phyloP scores from a whole-genome alignment of 2,888 invertebrate species.

The Herminia tarsipennalis region DNA sequence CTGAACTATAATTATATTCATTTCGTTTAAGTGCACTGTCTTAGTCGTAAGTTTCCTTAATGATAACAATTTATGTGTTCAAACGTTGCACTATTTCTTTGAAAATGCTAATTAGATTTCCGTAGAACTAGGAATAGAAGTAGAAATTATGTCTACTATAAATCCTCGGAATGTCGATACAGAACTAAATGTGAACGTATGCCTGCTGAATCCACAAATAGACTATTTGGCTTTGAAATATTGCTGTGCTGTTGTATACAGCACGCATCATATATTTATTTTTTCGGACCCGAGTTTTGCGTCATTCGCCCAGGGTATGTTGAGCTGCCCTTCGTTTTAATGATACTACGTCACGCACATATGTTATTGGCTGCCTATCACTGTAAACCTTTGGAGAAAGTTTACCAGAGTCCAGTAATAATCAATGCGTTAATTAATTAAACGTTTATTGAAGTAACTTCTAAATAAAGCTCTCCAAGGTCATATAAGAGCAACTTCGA shows the following conservation, averaged over 20 bases:
- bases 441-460: slow-evolving; percentile 33
- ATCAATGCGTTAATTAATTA: slow-evolving; percentile 22
- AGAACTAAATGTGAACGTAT: too few species aligned
- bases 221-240: too few species aligned
- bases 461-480: slow-evolving; percentile 23
- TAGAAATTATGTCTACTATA: too few species aligned
- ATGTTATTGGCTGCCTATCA: slow-evolving; percentile 16
- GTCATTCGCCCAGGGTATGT: slow-evolving; percentile 53
- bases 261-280: slow-evolving; percentile 16
- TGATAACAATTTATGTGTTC: too few species aligned
- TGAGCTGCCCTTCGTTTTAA: slow-evolving; percentile 58
- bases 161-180: too few species aligned
- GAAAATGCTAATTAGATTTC: too few species aligned
- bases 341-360: slow-evolving; percentile 55
- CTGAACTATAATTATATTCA: too few species aligned
- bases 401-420: slow-evolving; percentile 35
- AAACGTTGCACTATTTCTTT: too few species aligned
- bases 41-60: too few species aligned
- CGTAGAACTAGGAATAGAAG: too few species aligned
- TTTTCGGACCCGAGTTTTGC: slow-evolving; percentile 47
- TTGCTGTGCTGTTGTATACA: slow-evolving; percentile 17
- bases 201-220: too few species aligned
- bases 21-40: too few species aligned
- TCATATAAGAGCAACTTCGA: slow-evolving; percentile 18
- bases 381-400: slow-evolving; percentile 16